Evolutionary conservation across 2,797 vertebrate species (phyloP), one percentile per base, ranked within the genome.

Genomic region (Knipowitschia caucasica): DNA sequence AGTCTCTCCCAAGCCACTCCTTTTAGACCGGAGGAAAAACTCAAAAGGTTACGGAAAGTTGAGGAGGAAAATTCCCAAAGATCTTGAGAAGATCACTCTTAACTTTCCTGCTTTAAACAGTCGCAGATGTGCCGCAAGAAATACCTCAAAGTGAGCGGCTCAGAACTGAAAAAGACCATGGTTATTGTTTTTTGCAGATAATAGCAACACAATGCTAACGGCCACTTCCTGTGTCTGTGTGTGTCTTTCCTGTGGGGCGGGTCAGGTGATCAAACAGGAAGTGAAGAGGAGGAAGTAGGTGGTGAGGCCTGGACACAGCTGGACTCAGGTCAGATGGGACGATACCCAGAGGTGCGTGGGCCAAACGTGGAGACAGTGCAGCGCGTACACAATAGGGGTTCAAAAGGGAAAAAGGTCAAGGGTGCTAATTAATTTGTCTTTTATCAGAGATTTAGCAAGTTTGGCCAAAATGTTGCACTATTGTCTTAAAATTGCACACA

Each of bases 291-390:
- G 40, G 44, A 27, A 8, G 43, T 51, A 59, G 71, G 71, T 67
- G 33, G 56, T 56, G 62, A 65, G 80, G 83, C 62, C 53, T 46
- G 30, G n/a, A 53, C 34, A 29, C 83, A 82, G 77, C 71, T 82
- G 82, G 55, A 69, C 43, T 29, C 7, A 25, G 56, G 56, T 60
- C 64, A 43, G 24, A 33, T 34, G 50, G 47, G 50, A 42, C 30
- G 35, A 38, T 38, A 23, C 8, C 35, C 35, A 42, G 17, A 44
- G 45, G 27, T 7, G 2, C 20, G 15, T 4, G 14, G 26, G 3
- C 12, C 18, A 12, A 35, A 5, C 7, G 52, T 34, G 18, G 21
- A 25, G 40, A 24, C 23, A 39, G 43, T 15, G 53, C 7, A 9
- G 14, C 5, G 7, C 2, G 33, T 1, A n/a, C 21, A 29, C 40